Evolutionary conservation across 2,888 invertebrate species (phyloP).

Genomic region (Ormyrus rosae): DNA sequence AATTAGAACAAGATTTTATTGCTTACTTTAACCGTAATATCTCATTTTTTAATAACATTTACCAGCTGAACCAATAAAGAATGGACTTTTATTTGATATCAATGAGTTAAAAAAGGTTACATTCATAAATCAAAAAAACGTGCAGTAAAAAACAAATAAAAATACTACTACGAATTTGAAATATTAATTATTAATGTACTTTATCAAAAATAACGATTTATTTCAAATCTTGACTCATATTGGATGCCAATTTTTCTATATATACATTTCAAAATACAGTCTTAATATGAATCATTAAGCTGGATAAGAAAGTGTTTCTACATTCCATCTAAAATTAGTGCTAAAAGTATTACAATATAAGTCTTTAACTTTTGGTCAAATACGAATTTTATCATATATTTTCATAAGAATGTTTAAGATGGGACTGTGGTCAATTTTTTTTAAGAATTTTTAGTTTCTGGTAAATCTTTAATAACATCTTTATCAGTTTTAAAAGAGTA

Average conservation of each 20-base stretch:
- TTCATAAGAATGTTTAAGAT: constrained; percentile 27
- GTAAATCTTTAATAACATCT: constrained; percentile 8
- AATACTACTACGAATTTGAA: not conserved
- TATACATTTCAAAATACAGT: constrained; percentile 43
- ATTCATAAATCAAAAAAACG: constrained; percentile 38
- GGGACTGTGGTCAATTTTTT: constrained; percentile 36
- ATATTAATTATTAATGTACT: no score
- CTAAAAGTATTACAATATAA: constrained; percentile 30
- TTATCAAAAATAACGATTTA: not conserved
- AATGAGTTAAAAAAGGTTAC: constrained; percentile 46
- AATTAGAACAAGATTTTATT: constrained; percentile 23
- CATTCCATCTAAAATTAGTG: constrained; percentile 56
- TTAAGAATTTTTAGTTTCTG: not conserved
- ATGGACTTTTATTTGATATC: constrained; percentile 57
- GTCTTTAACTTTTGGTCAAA: no score
- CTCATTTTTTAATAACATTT: constrained; percentile 43
- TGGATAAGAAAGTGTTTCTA: not conserved
- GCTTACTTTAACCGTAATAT: constrained; percentile 26
- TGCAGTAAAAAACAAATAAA: constrained; percentile 1
- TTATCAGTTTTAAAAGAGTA: constrained; percentile 9
- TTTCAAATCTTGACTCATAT: constrained; percentile 38
- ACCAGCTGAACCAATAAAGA: constrained; percentile 46
- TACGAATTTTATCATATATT: constrained; percentile 13
- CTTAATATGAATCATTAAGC: constrained; percentile 44
- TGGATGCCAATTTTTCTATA: not conserved